Base-by-base conservation (phyloP, 1,140 invertebrate species). In the Venustaconcha ellipsiformis region DNA sequence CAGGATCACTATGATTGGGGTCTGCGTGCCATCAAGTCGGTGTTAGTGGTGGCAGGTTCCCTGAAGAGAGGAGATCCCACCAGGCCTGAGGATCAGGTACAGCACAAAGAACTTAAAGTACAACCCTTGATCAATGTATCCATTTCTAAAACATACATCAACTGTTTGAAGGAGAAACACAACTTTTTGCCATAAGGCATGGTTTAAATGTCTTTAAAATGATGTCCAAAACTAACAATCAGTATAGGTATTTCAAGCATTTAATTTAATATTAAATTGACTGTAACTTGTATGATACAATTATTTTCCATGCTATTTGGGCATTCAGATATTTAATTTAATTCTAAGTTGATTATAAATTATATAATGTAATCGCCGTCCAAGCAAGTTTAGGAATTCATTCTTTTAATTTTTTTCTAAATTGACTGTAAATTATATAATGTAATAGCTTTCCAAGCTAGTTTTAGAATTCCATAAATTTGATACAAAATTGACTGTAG, bases 1-100 rank as follows among this genome's bases (percentile, higher is more conserved):
- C 71, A 87, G 84, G 97, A 99, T 91, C 97, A 99, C 89, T 99
- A 98, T 85, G 97, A 99, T 89, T 99, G 97, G 97, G 97, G 97
- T 55, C 89, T 99, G 26, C 90, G 97, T 82, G 97, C 97, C 70
- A 99, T 99, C 70, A 99, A 99, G 88, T 98, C 96, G 13, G 97
- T 99, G 12, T 90, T 99, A 13, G 96, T 99, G 0, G 97, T 99
- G 13, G 97, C 97, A 74, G 97, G 97, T 60, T 96, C 96, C 20
- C 91, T 99, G 15, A 98, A 98, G 80, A 86, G 96, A 83, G 95
- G 94, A 67, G 96, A 99, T 91, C 96, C 94, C 4, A 95, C 94
- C 4, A 93, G 96, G 83, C 96, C 97, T 1, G 97, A 99, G 92
- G 97, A 99, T 91, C 95, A 99, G 92, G 90, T 91, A 76, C 73